These are phyloP conservation scores for Brachyopa scutellaris DNA, from an alignment of 2,888 invertebrate genomes.

Conservation along the genomic window DNA sequence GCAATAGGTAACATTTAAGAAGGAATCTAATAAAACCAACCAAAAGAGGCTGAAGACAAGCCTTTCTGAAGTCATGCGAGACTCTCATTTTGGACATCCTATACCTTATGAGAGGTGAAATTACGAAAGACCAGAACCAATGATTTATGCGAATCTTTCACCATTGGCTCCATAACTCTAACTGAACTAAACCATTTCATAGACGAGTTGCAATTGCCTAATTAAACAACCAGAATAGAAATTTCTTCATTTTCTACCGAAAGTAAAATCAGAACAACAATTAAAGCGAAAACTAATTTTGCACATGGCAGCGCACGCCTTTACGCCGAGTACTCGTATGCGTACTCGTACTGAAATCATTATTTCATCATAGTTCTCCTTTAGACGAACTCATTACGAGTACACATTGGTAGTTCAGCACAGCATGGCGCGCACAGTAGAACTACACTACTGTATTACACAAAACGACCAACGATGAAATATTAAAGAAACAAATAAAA, in stretches of 20 bases:
- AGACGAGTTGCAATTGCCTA: not conserved
- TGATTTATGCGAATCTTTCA: no score
- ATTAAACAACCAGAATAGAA: not conserved
- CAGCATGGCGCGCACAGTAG: conserved; percentile 5
- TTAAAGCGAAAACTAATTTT: conserved; percentile 33
- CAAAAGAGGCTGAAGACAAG: no score
- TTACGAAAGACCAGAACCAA: no score
- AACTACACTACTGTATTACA: conserved; percentile 43
- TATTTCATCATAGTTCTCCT: conserved; percentile 41
- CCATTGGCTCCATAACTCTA: no score
- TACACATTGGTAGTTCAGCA: conserved; percentile 7
- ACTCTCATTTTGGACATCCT: no score
- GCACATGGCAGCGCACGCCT: conserved; percentile 49
- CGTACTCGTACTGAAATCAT: conserved; percentile 11
- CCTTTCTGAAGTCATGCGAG: no score
- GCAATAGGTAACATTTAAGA: no score
- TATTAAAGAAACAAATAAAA: conserved; percentile 15
- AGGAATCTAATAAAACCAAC: no score
- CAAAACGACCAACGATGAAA: conserved; percentile 35
- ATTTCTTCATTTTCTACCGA: not conserved
- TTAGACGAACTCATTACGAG: conserved; percentile 49
- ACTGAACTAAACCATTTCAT: not conserved
- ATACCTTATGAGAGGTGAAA: no score
- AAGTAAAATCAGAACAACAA: conserved; percentile 5
- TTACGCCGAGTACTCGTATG: not conserved